Evolutionary conservation across 2,113 vertebrate genomes (phyloP).

Genomic region (Bufo bufo): DNA sequence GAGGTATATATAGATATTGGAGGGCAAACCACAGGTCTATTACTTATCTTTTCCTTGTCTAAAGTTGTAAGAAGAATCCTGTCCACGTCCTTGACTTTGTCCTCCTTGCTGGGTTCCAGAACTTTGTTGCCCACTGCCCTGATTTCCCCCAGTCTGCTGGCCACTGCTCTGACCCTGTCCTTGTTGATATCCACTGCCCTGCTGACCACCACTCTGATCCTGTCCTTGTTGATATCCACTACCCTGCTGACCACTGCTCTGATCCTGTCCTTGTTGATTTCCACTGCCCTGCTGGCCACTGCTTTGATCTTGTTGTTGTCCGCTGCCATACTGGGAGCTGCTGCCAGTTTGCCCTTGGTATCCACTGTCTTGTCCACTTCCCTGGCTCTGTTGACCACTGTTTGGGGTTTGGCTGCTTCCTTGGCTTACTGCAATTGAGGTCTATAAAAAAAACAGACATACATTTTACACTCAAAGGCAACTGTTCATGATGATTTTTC

Average conservation of each 20-base stretch:
- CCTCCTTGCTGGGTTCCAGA: no score
- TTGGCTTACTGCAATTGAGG: not conserved
- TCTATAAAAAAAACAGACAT: not conserved
- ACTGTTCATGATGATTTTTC: not conserved
- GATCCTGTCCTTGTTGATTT: not conserved
- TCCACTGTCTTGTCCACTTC: no score
- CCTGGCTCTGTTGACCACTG: not conserved
- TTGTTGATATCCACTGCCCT: no score
- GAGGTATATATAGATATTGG: not conserved
- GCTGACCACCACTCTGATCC: not conserved
- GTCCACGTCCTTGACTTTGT: not conserved
- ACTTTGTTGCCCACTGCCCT: no score
- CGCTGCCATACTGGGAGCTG: not conserved
- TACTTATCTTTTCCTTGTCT: conserved; percentile 49
- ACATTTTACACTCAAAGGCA: not conserved
- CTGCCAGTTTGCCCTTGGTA: not conserved
- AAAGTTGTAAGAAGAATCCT: conserved; percentile 22
- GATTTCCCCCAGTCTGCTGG: not conserved
- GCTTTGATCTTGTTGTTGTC: not conserved
- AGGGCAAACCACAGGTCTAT: not conserved
- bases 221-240: conserved; percentile 15
- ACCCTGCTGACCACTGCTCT: not conserved
- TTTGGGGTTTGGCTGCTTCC: not conserved
- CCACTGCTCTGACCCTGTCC: not conserved
- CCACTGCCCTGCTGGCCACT: not conserved